These are phyloP conservation scores for Stenoptilia bipunctidactyla DNA, from an alignment of 2,888 invertebrate species.

Conservation along the genomic window DNA sequence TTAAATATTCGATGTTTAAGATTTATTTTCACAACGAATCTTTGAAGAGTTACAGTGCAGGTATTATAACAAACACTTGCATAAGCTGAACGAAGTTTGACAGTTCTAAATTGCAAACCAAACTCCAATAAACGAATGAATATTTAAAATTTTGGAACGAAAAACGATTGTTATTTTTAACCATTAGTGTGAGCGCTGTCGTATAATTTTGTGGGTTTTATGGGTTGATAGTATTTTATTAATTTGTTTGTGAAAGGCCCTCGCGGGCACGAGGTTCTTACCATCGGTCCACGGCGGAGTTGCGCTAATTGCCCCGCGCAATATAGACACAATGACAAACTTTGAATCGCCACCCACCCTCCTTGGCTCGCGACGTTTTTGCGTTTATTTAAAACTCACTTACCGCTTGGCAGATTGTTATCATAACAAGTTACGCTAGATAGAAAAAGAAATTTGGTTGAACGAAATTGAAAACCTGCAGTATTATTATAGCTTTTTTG, in stretches of 20 bases:
- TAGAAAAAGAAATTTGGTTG: constrained; percentile 33
- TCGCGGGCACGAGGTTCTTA: constrained; percentile 14
- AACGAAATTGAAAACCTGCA: not conserved
- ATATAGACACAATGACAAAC: constrained; percentile 69
- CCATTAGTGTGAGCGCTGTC: constrained; percentile 48
- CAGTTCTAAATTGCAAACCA: no score
- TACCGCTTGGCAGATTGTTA: constrained; percentile 59
- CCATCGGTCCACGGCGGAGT: constrained; percentile 21
- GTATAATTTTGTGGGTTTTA: constrained; percentile 38
- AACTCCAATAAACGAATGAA: no score
- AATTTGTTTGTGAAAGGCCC: constrained; percentile 50
- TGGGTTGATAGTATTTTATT: constrained; percentile 39
- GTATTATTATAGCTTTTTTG: constrained; percentile 12
- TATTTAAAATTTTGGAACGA: no score
- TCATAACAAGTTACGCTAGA: constrained; percentile 42
- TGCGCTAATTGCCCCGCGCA: constrained; percentile 64
- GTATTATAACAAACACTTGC: no score
- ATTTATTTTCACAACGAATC: no score
- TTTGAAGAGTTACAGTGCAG: no score
- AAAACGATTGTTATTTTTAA: constrained; percentile 23
- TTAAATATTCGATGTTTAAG: no score
- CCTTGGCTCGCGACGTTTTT: constrained; percentile 43
- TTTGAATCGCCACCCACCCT: constrained; percentile 45
- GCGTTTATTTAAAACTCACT: constrained; percentile 67
- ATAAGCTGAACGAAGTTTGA: no score